These are phyloP conservation scores for Odocoileus virginianus DNA, from an alignment of 2,113 vertebrate species.

Conservation along the genomic window DNA sequence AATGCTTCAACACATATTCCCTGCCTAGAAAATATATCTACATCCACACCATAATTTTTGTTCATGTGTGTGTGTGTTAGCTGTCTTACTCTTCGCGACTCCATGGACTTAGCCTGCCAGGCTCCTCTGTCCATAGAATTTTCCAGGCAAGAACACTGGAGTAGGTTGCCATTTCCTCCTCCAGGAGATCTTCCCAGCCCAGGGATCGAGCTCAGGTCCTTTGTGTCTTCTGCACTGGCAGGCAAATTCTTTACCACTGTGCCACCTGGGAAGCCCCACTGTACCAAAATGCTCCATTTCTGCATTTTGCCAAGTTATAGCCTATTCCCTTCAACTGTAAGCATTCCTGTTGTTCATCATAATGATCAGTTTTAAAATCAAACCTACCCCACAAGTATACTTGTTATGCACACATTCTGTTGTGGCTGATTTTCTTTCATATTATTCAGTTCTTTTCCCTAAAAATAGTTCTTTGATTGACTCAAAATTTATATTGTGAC, in stretches of 20 bases:
- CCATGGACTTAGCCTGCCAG: neutral
- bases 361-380: neutral
- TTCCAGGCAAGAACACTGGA: neutral
- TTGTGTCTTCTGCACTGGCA: neutral
- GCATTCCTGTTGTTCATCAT: neutral
- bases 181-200: neutral
- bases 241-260: neutral
- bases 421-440: neutral
- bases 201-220: neutral
- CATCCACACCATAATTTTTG: neutral
- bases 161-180: neutral
- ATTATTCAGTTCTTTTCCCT: neutral
- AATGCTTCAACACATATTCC: neutral
- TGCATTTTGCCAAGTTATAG: neutral
- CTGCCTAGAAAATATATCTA: neutral
- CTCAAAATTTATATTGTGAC: neutral
- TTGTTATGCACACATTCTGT: neutral
- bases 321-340: neutral
- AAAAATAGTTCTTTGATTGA: neutral
- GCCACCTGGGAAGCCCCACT: neutral
- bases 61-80: neutral
- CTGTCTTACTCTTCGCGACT: accelerated
- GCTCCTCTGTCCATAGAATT: neutral
- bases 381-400: neutral
- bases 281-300: neutral